phyloP scores from a whole-genome alignment of 1,140 invertebrate genomes.

The Lanistes nyassanus region DNA sequence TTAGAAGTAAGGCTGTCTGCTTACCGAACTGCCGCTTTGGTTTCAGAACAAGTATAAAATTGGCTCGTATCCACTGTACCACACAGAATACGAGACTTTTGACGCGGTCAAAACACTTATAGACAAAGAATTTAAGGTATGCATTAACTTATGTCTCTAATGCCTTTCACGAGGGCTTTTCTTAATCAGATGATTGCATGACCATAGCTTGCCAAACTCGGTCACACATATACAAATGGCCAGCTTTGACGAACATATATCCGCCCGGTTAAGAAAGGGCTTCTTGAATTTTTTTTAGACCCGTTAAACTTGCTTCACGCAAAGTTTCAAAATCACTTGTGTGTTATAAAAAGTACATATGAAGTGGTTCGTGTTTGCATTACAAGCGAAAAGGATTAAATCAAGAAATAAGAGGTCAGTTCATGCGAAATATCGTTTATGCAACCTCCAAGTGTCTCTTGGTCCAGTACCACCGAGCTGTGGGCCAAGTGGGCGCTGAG shows the following conservation, averaged over 20 bases:
- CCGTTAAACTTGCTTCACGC: neutral
- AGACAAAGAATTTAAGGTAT: slow-evolving; percentile 59
- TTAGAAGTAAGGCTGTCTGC: too few species aligned
- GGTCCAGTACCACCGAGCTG: slow-evolving; percentile 55
- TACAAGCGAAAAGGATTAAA: too few species aligned
- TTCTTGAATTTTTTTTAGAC: neutral
- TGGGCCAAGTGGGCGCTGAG: slow-evolving; percentile 61
- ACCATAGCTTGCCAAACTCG: neutral
- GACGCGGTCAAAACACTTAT: slow-evolving; percentile 61
- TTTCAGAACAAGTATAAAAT: slow-evolving; percentile 46
- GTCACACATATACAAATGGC: neutral
- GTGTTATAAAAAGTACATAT: too few species aligned
- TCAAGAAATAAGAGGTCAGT: neutral
- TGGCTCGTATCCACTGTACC: slow-evolving; percentile 66
- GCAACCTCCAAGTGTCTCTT: too few species aligned
- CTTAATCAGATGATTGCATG: neutral
- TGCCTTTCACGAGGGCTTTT: too few species aligned
- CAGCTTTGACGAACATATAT: neutral
- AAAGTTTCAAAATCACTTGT: too few species aligned
- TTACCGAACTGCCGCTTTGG: neutral
- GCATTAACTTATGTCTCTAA: too few species aligned
- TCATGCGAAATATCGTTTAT: neutral
- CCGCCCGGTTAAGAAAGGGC: neutral
- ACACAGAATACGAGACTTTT: slow-evolving; percentile 68
- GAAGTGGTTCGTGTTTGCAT: too few species aligned